phyloP scores from a whole-genome alignment of 37 sponge, comb jelly and placozoan species.

The Chondrosia reniformis region DNA sequence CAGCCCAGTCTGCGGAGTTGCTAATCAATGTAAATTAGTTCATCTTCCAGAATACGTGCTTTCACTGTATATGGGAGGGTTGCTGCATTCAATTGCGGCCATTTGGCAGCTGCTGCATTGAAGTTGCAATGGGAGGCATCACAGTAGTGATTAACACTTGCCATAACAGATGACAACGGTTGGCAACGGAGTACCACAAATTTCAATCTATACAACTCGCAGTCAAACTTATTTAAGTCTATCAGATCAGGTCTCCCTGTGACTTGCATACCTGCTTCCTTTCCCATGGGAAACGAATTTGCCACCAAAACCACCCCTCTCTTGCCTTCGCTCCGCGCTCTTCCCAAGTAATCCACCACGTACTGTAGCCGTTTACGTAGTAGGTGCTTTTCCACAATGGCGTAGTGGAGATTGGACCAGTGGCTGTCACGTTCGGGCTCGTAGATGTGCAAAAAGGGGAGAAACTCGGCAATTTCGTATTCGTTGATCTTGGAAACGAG shows the following conservation, averaged over 20 bases:
- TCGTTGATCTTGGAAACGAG: not conserved
- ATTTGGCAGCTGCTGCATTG: not conserved
- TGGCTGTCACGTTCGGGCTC: not conserved
- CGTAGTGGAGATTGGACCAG: not conserved
- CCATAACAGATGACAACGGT: not conserved
- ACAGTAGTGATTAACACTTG: not conserved
- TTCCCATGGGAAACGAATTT: not conserved
- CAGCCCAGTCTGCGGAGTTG: slow-evolving; percentile 4
- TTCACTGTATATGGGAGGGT: slow-evolving; percentile 6
- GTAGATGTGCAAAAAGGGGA: not conserved
- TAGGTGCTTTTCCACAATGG: not conserved
- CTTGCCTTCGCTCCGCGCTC: slow-evolving; percentile 4
- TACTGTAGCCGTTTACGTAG: not conserved
- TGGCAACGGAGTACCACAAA: not conserved
- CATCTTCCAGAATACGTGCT: not conserved
- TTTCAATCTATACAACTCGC: not conserved
- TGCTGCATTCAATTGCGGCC: not conserved
- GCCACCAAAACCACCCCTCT: not conserved
- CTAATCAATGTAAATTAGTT: not conserved
- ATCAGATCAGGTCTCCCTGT: not conserved
- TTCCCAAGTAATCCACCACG: not conserved
- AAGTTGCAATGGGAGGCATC: not conserved
- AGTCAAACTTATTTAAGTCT: not conserved
- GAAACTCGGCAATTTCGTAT: not conserved
- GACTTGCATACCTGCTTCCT: not conserved